Evolutionary conservation across 2,888 invertebrate genomes (phyloP), one percentile per base, ranked within the genome.

Genomic region (Lithophane semibrunnea): DNA sequence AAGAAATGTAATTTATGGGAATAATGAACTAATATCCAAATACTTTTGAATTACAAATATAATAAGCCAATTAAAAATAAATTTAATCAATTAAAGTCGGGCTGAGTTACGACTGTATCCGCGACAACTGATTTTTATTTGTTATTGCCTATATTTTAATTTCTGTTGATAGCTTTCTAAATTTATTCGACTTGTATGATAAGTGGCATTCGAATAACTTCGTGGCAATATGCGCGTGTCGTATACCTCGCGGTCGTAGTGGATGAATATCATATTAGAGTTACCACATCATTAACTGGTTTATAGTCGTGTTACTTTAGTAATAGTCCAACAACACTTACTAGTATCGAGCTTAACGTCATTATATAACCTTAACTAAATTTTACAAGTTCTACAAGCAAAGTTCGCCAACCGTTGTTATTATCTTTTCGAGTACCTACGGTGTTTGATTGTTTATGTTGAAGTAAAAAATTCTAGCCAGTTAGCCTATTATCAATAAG

Each of bases 261-360:
- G 88, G 90, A 91, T 91, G 91, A 90, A 92, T 92, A 91, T 91
- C 85, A 91, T 91, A 91, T 92, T 90, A 91, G 91, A 91, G 91
- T 93, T 93, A 92, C 92, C 91, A 92, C 92, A 92, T 91, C 91
- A 91, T 92, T 91, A 92, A 94, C 94, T 92, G 92, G 92, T 94
- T 94, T 94, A 90, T 89, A 88, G 88, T 88, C 86, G 88, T 88
- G 89, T 90, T 91, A 89, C 88, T 89, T 87, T 89, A 90, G 84
- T 66, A 79, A 79, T 79, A 79, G 60, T 79, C 65, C 52, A 88
- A 84, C 80, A 80, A 78, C 79, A 86, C 80, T 80, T 79, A 80
- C 80, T 76, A 79, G 76, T 80, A 79, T 75, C 73, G 71, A 56
- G 73, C 67, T 77, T 78, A 79, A 69, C 72, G 61, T 75, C 69